Conservation (phyloP, 2,113 vertebrate species). For the Symphodus melops region DNA sequence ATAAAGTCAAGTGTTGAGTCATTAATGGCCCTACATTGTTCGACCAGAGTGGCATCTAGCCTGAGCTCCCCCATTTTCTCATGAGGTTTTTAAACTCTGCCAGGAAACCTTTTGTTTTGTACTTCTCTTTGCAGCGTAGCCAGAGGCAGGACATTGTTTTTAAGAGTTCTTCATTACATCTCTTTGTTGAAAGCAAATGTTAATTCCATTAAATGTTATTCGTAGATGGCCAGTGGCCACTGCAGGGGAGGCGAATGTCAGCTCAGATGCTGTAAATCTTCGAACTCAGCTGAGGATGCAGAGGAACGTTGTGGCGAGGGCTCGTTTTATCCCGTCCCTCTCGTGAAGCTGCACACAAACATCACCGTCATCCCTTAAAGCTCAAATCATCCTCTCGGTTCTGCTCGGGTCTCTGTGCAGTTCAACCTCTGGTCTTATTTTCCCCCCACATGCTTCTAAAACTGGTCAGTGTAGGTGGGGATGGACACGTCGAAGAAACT, state of each 20-base stretch:
- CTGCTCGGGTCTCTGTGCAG: conserved; percentile 20
- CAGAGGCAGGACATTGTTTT: conserved; percentile 58
- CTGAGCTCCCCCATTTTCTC: conserved; percentile 51
- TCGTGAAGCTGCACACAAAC: conserved; percentile 6
- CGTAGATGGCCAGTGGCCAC: conserved; percentile 56
- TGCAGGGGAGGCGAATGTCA: conserved; percentile 69
- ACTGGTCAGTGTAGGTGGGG: neutral
- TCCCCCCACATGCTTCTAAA: conserved; percentile 14
- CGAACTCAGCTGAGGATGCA: conserved; percentile 27
- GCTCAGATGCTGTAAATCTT: conserved; percentile 63
- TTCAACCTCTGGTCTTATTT: conserved; percentile 17
- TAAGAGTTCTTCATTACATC: conserved; percentile 67
- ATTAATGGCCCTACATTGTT: conserved; percentile 39
- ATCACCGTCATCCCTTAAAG: conserved; percentile 11
- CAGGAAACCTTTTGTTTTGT: conserved; percentile 55
- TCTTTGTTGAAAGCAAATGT: conserved; percentile 60
- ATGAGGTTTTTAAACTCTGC: conserved; percentile 47
- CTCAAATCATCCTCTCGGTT: conserved; percentile 33
- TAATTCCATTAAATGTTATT: conserved; percentile 67
- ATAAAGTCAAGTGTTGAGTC: conserved; percentile 31
- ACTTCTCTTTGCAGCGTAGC: conserved; percentile 46
- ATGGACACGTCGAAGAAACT: neutral
- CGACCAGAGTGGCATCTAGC: conserved; percentile 33
- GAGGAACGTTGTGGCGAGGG: conserved; percentile 36
- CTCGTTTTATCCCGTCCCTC: conserved; percentile 57